phyloP scores from a whole-genome alignment of 2,113 vertebrate species.

The Beaufortia kweichowensis region DNA sequence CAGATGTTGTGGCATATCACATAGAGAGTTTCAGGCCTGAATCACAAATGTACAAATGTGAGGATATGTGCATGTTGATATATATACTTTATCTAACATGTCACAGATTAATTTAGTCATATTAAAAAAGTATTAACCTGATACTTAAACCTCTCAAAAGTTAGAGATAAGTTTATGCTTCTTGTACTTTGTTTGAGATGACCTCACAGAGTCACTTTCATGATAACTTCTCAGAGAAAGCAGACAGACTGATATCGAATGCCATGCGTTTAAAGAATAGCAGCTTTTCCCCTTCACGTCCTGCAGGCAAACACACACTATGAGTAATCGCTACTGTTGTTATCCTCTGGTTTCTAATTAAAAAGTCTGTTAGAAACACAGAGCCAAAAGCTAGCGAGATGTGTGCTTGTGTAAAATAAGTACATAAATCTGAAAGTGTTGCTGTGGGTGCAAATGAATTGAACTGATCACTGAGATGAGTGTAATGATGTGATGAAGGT shows the following conservation, averaged over 20 bases:
- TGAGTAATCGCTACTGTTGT: slow-evolving; percentile 45
- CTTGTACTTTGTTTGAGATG: not conserved
- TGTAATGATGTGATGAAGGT: slow-evolving; percentile 22
- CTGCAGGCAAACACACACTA: slow-evolving; percentile 13
- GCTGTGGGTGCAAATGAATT: slow-evolving; percentile 37
- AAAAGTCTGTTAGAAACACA: slow-evolving; percentile 46
- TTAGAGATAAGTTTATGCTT: not conserved
- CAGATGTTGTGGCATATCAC: not conserved
- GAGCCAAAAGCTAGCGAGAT: slow-evolving; percentile 43
- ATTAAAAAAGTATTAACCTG: no score
- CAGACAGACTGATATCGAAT: slow-evolving; percentile 15
- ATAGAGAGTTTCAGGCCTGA: no score
- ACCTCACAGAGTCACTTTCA: not conserved
- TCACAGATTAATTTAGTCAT: not conserved
- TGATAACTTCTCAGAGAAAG: not conserved
- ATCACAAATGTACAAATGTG: no score
- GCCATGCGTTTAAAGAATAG: slow-evolving; percentile 9
- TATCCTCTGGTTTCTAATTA: slow-evolving; percentile 52
- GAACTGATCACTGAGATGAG: slow-evolving; percentile 34
- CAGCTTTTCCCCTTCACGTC: slow-evolving; percentile 4
- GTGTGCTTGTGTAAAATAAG: slow-evolving; percentile 5
- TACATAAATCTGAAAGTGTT: slow-evolving; percentile 26
- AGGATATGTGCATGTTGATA: no score
- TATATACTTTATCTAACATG: no score
- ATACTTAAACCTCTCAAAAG: no score